Evolutionary conservation across 2,888 invertebrate species (phyloP).

Genomic region (Melipona beecheii): DNA sequence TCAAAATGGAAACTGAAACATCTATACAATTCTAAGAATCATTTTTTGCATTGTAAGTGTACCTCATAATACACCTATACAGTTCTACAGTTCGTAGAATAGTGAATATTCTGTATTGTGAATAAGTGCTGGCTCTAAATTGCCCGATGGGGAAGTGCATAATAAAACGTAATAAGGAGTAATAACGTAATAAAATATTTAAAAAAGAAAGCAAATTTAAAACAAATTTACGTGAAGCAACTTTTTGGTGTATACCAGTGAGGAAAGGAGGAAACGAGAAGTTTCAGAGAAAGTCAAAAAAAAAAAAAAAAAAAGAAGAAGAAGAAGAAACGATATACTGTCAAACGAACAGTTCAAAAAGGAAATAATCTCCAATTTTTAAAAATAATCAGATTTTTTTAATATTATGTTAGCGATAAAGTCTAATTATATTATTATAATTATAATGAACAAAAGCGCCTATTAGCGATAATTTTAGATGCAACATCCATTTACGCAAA

Average conservation of each 20-base stretch:
- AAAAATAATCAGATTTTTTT: slow-evolving; percentile 75
- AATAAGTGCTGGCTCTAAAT: slow-evolving; percentile 79
- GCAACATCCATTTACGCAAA: slow-evolving; percentile 69
- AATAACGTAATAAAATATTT: slow-evolving; percentile 61
- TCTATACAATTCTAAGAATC: slow-evolving; percentile 60
- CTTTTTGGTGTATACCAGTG: slow-evolving; percentile 77
- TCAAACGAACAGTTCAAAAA: slow-evolving; percentile 72
- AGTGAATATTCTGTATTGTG: slow-evolving; percentile 51
- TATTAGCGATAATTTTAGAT: slow-evolving; percentile 76
- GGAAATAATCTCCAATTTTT: slow-evolving; percentile 77
- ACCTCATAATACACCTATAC: slow-evolving; percentile 58
- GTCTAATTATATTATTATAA: slow-evolving; percentile 76
- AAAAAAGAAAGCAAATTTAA: slow-evolving; percentile 67
- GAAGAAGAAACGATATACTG: slow-evolving; percentile 64
- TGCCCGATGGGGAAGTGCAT: slow-evolving; percentile 80
- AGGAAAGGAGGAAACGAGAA: no score
- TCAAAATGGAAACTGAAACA: slow-evolving; percentile 65
- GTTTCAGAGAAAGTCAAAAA: background rate
- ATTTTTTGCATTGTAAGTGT: slow-evolving; percentile 47
- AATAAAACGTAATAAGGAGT: slow-evolving; percentile 69
- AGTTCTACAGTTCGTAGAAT: slow-evolving; percentile 50
- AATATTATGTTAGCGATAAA: slow-evolving; percentile 78
- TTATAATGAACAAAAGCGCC: slow-evolving; percentile 71
- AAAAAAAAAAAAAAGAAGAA: slow-evolving; percentile 16
- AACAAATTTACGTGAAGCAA: slow-evolving; percentile 59